phyloP scores from a whole-genome alignment of 64 coral and sea anemone genomes.

The Trachythela sp. region DNA sequence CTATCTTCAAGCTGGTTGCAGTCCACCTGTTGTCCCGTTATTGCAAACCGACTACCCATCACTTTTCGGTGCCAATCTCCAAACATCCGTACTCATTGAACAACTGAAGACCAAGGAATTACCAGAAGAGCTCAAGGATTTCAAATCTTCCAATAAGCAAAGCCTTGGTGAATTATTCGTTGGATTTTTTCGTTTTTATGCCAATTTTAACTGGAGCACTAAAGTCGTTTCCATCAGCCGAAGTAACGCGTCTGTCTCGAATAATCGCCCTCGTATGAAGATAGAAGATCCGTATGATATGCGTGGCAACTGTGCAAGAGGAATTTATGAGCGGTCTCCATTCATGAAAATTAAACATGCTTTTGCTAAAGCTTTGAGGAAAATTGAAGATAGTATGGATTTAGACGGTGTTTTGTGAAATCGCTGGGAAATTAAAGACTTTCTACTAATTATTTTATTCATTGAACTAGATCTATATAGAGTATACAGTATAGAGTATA shows the following conservation, averaged over 20 bases:
- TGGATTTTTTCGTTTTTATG: conserved; percentile 59
- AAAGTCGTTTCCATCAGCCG: conserved; percentile 26
- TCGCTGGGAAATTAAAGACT: too few relatives aligned
- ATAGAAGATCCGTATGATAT: conserved; percentile 49
- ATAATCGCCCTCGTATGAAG: conserved; percentile 43
- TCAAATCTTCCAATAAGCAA: conserved; percentile 12
- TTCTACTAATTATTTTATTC: too few relatives aligned
- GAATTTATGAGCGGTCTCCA: background rate
- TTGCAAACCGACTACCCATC: conserved; percentile 1
- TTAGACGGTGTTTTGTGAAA: background rate
- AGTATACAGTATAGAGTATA: too few relatives aligned
- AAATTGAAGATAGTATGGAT: conserved; percentile 1
- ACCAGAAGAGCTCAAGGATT: conserved; percentile 5
- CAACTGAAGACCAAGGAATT: conserved; percentile 19
- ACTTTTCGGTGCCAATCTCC: background rate
- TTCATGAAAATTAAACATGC: conserved; percentile 36
- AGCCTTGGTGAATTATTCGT: conserved; percentile 31
- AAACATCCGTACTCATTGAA: background rate
- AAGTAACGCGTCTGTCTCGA: background rate
- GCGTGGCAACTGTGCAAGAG: conserved; percentile 44
- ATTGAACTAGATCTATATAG: too few relatives aligned
- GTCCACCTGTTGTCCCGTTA: conserved; percentile 44
- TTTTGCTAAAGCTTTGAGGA: background rate
- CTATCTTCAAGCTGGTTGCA: conserved; percentile 56
- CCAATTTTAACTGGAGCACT: conserved; percentile 43